These are phyloP conservation scores for Ctenicera cuprea DNA, from an alignment of 2,888 invertebrate species.

Conservation along the genomic window DNA sequence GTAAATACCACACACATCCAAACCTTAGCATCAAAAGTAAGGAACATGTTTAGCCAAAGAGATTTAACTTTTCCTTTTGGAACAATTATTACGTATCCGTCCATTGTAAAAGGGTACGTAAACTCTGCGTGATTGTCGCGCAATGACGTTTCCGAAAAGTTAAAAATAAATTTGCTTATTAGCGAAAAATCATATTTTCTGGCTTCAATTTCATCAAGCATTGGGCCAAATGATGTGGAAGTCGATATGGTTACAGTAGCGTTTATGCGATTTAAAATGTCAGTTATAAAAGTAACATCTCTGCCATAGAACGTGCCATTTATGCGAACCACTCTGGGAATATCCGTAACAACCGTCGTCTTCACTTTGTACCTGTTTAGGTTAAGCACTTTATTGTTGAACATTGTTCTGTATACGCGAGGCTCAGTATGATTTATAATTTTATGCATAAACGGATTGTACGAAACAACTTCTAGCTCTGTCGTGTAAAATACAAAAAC, in stretches of 20 bases:
- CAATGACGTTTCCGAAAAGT: too few species aligned
- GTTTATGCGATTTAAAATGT: background rate
- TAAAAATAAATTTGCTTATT: background rate
- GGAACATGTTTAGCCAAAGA: constrained; percentile 9
- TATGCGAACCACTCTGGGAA: background rate
- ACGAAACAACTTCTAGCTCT: constrained; percentile 1
- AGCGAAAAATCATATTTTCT: constrained; percentile 3
- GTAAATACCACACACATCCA: constrained; percentile 2
- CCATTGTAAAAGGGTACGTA: constrained; percentile 15
- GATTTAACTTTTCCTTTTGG: background rate
- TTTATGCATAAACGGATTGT: constrained; percentile 26
- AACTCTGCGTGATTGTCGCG: background rate
- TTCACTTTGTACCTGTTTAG: constrained; percentile 2
- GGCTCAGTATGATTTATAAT: background rate
- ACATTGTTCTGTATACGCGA: background rate
- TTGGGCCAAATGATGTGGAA: background rate
- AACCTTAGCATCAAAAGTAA: background rate
- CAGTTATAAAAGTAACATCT: background rate
- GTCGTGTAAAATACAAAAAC: constrained; percentile 23
- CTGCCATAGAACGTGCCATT: background rate
- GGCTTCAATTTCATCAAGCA: background rate
- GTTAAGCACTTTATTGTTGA: background rate
- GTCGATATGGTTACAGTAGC: background rate
- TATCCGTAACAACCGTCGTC: background rate
- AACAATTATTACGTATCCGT: constrained; percentile 13